Conservation (phyloP, 2,888 invertebrate genomes). For the Tenodera sinensis region DNA sequence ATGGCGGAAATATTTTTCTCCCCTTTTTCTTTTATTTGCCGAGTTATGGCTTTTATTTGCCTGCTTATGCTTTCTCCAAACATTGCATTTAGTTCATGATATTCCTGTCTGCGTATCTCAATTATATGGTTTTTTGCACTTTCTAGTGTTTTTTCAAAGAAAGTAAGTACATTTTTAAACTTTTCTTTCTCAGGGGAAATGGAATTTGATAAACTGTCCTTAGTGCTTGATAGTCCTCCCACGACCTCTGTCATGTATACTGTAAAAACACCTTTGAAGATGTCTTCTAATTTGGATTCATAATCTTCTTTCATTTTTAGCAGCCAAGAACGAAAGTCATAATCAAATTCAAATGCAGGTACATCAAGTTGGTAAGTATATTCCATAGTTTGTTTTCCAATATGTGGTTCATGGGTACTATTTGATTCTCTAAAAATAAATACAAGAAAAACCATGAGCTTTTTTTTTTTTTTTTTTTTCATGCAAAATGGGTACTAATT, state of each 20-base stretch:
- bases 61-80: neutral
- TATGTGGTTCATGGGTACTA: constrained; percentile 9
- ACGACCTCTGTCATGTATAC: constrained; percentile 48
- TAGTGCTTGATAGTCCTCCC: constrained; percentile 48
- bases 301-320: constrained; percentile 41
- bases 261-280: constrained; percentile 41
- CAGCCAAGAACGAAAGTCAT: constrained; percentile 48
- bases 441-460: neutral
- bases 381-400: constrained; percentile 24
- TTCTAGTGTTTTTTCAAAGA: neutral
- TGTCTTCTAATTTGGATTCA: constrained; percentile 45
- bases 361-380: constrained; percentile 38
- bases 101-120: neutral
- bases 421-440: constrained; percentile 25
- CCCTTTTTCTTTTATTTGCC: neutral
- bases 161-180: neutral
- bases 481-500: no score
- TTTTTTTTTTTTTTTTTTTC: no score
- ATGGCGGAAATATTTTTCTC: neutral
- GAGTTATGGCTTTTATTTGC: neutral
- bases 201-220: constrained; percentile 28
- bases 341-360: constrained; percentile 40
- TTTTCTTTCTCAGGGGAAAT: neutral
- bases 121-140: neutral
- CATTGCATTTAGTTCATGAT: neutral